phyloP scores from a whole-genome alignment of 92 coral and sea anemone species.

The Epizoanthus fatuus region DNA sequence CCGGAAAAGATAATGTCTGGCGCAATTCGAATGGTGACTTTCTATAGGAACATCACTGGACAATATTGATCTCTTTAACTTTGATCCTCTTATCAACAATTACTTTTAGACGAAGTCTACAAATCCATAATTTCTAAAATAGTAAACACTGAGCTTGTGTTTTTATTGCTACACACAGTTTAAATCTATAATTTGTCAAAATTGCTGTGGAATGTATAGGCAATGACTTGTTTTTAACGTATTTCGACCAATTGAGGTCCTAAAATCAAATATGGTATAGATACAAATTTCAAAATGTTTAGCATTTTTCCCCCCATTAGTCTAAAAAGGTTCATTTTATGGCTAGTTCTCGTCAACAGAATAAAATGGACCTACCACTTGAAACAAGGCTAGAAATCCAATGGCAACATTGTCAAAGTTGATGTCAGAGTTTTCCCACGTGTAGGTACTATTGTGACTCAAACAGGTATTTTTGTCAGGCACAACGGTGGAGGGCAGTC shows the following conservation, averaged over 20 bases:
- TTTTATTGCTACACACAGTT: too few species aligned
- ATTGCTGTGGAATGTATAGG: too few species aligned
- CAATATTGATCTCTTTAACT: too few species aligned
- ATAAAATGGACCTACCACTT: slow-evolving; percentile 77
- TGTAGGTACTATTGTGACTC: slow-evolving; percentile 59
- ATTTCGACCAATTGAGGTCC: background rate
- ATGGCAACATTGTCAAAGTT: slow-evolving; percentile 91
- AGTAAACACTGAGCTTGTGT: too few species aligned
- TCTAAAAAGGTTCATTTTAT: background rate
- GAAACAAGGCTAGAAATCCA: slow-evolving; percentile 89
- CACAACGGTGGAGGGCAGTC: slow-evolving; percentile 44
- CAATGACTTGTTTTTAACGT: too few species aligned
- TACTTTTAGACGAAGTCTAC: too few species aligned
- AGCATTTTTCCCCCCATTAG: background rate
- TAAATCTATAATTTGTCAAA: too few species aligned
- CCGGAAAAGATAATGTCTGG: too few species aligned
- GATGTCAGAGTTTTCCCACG: slow-evolving; percentile 85
- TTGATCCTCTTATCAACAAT: too few species aligned
- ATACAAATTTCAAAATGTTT: background rate
- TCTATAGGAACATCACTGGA: too few species aligned
- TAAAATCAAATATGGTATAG: background rate
- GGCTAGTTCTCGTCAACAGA: background rate
- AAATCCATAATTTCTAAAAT: too few species aligned
- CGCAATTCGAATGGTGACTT: too few species aligned
- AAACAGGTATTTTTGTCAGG: slow-evolving; percentile 71